Evolutionary conservation across 92 coral and sea anemone species (phyloP), one percentile per base, ranked within the genome.

Genomic region (Zoanthus sansibaricus): DNA sequence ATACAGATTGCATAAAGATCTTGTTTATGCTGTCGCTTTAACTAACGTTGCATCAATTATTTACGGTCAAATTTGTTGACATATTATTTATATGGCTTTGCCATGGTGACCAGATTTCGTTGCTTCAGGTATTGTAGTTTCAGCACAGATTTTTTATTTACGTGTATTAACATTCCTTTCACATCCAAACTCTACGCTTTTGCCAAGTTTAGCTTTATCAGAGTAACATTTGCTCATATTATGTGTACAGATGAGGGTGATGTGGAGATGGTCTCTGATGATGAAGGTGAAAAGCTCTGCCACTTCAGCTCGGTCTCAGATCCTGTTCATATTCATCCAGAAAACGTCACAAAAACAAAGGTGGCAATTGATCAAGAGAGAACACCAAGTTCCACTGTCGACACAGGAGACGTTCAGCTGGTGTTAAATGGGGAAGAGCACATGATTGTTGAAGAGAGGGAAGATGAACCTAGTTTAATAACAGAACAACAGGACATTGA

Each of bases 191-290:
- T 37, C 42, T 37, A 37, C 55, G 1, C 55, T 49, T 49, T 49
- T 49, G 12, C 55, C 12, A 49, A 7, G 12, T 7, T 49, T 49
- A 49, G 12, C 12, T 7, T 74, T 25, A 76, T 72, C 7, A 37
- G 14, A 52, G 48, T 12, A 21, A 3, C 7, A 4, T 16, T 54
- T 37, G 64, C 15, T 76, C 32, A 14, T 52, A 69, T 25, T 61
- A 17, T 31, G 51, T 33, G 58, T 33, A 71, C 30, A 83, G 91
- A 86, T 76, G 87, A 79, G 18, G 97, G 88, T 62, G 69, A 62
- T 74, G 83, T 94, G 13, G 95, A 94, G 68, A 92, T 94, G 95
- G 78, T 83, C 49, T 88, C 90, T 52, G 97, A 92, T 72, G 90
- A 83, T 58, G 90, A 88, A 48, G 95, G 86, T 45, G 73, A 82